Evolutionary conservation across 2,888 invertebrate species (phyloP).

Genomic region (Acrobasis suavella): DNA sequence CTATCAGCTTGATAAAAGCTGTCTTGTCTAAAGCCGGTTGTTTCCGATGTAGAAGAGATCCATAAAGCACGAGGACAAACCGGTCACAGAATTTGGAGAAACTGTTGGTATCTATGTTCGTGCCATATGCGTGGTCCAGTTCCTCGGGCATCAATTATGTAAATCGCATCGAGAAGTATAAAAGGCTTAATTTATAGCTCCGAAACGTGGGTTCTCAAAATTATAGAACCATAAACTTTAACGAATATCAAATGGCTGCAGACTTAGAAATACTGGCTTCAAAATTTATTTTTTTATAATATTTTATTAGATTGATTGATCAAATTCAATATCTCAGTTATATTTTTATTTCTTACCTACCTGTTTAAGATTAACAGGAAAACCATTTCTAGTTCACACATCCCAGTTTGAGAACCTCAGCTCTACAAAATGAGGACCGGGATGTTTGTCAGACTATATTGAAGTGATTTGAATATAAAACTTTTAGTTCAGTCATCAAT

Average conservation of each 20-base stretch:
- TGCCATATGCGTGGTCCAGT: constrained; percentile 45
- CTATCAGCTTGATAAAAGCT: constrained; percentile 31
- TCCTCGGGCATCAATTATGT: constrained; percentile 45
- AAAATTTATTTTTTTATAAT: too few relatives aligned
- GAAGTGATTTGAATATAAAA: constrained; percentile 20
- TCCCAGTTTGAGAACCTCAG: not conserved
- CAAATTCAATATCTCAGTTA: too few relatives aligned
- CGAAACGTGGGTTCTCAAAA: not conserved
- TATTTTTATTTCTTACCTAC: too few relatives aligned
- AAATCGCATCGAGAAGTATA: constrained; percentile 31
- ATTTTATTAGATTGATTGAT: too few relatives aligned
- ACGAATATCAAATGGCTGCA: too few relatives aligned
- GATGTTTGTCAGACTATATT: constrained; percentile 15
- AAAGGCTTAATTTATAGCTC: constrained; percentile 13
- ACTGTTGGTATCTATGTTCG: constrained; percentile 31
- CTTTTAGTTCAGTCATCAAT: constrained; percentile 16
- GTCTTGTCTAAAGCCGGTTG: constrained; percentile 36
- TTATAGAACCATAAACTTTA: not conserved
- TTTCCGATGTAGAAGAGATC: constrained; percentile 42
- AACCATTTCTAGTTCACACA: not conserved
- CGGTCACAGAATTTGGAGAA: constrained; percentile 53
- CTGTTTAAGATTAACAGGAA: not conserved
- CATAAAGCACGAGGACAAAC: constrained; percentile 50
- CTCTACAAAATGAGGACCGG: constrained; percentile 2
- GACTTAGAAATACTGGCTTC: too few relatives aligned